Percentiles rank a stretch among this genome's conserved stretches.
These are phyloP conservation scores for Microchirus variegatus DNA, from an alignment of 2,797 vertebrate genomes.

Conservation along the genomic window DNA sequence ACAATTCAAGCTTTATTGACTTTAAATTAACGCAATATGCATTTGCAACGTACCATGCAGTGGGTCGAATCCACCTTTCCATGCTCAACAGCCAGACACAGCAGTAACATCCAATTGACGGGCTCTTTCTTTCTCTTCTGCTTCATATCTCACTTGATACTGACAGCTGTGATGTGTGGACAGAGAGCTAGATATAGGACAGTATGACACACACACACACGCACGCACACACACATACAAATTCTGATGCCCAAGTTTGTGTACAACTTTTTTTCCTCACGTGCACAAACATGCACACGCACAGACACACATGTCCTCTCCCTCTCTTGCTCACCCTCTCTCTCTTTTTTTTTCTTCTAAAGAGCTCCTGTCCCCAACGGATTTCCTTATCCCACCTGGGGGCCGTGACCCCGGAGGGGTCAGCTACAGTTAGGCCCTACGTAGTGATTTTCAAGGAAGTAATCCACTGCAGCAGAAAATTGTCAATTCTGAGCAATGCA, in stretches of 20 bases:
- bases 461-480: constrained; percentile 9
- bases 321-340: constrained; percentile 7
- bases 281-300: constrained; percentile 16
- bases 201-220: constrained; percentile 59
- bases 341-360: constrained; percentile 29
- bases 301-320: constrained; percentile 30
- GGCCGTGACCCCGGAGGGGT: constrained; percentile 9
- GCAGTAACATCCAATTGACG: constrained; percentile 56
- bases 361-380: constrained; percentile 16
- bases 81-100: constrained; percentile 32
- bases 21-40: constrained; percentile 23
- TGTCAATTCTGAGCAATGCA: neutral
- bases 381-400: constrained; percentile 25
- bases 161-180: constrained; percentile 75
- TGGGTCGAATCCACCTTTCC: constrained; percentile 56
- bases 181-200: constrained; percentile 66
- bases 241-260: constrained; percentile 49
- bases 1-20: constrained; percentile 16
- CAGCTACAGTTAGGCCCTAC: constrained; percentile 21
- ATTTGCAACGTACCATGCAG: constrained; percentile 63
- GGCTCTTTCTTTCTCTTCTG: constrained; percentile 48
- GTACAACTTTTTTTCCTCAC: constrained; percentile 45
- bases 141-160: constrained; percentile 64
- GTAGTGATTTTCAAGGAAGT: constrained; percentile 8
- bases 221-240: constrained; percentile 57